These are phyloP conservation scores for Ochropleura leucogaster DNA, from an alignment of 2,888 invertebrate genomes.

Conservation along the genomic window DNA sequence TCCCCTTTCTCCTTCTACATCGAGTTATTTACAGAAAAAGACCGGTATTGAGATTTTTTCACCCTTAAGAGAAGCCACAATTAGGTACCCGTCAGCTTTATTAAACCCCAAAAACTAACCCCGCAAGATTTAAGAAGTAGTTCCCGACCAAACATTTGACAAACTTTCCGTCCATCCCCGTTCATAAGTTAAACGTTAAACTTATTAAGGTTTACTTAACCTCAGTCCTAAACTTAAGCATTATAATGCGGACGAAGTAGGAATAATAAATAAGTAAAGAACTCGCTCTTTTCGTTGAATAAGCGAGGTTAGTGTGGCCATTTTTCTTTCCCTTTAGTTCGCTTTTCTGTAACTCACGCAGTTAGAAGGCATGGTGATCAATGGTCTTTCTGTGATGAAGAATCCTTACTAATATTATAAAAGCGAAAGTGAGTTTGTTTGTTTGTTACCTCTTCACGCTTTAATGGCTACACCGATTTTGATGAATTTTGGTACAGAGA, in stretches of 20 bases:
- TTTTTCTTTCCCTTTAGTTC: not conserved
- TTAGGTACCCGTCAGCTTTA: too few relatives aligned
- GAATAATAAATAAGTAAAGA: conserved; percentile 26
- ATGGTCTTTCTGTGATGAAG: not conserved
- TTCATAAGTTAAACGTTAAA: conserved; percentile 35
- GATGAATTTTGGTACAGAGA: too few relatives aligned
- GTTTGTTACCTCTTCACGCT: too few relatives aligned
- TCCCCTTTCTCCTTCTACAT: too few relatives aligned
- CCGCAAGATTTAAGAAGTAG: conserved; percentile 26
- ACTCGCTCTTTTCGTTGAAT: conserved; percentile 10
- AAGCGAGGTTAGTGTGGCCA: not conserved
- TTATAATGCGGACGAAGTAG: conserved; percentile 7
- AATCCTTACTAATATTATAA: too few relatives aligned
- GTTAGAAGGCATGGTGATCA: not conserved
- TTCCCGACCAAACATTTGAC: conserved; percentile 1
- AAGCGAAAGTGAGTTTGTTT: too few relatives aligned
- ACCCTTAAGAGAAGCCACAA: not conserved
- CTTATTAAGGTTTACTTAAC: conserved; percentile 23
- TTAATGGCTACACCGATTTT: too few relatives aligned
- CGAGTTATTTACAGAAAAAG: not conserved
- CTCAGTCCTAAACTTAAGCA: conserved; percentile 6
- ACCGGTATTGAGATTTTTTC: not conserved
- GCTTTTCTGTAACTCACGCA: conserved; percentile 2
- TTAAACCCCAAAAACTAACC: not conserved
- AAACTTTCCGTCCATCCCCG: not conserved